Percentiles rank a stretch among this genome's conserved stretches.
phyloP scores from a whole-genome alignment of 2,113 vertebrate species.

The Enhydra lutris region DNA sequence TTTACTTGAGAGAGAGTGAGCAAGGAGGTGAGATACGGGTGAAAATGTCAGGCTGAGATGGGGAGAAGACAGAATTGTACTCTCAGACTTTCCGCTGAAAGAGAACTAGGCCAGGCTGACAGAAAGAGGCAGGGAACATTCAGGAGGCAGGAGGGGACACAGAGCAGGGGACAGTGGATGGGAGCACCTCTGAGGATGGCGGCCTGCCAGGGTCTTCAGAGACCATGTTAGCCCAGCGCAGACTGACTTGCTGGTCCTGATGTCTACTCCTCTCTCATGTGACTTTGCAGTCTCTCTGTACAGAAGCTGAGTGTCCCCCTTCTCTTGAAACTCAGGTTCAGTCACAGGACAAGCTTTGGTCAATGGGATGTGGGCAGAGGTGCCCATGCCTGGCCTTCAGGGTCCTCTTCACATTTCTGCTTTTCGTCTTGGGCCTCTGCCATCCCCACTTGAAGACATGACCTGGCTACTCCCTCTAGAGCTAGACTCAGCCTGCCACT shows the following conservation, averaged over 20 bases:
- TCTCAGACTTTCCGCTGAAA: neutral
- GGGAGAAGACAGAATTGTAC: neutral
- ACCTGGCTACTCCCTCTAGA: neutral
- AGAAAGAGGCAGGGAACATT: neutral
- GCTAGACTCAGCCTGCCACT: neutral
- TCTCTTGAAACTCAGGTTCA: neutral
- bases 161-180: fast-evolving
- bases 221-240: neutral
- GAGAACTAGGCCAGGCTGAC: neutral
- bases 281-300: neutral
- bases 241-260: neutral
- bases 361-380: neutral
- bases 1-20: too few relatives aligned
- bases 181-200: neutral
- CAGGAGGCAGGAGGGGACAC: neutral
- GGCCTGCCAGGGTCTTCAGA: neutral
- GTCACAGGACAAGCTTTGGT: neutral
- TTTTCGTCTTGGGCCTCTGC: neutral
- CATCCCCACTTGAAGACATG: neutral
- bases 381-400: neutral
- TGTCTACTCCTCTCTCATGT: neutral
- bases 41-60: neutral
- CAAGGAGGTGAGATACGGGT: too few relatives aligned
- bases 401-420: neutral
- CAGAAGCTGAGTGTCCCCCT: neutral